phyloP scores from a whole-genome alignment of 2,113 vertebrate species.

The Bucco capensis region DNA sequence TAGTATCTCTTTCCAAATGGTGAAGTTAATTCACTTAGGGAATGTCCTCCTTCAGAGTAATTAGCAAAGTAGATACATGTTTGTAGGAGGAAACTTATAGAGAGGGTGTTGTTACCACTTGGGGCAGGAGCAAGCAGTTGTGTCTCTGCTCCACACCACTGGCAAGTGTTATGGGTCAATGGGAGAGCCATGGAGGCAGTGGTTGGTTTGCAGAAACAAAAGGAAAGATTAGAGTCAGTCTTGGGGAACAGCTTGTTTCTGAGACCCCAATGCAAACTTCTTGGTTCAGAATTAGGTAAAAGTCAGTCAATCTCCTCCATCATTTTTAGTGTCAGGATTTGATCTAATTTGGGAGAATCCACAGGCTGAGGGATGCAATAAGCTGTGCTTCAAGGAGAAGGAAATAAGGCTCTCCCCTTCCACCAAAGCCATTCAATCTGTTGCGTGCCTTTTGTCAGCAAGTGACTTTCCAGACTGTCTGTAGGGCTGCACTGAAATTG shows the following conservation, averaged over 20 bases:
- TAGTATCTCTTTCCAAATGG: background rate
- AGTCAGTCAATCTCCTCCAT: background rate
- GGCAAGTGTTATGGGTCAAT: background rate
- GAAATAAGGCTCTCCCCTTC: background rate
- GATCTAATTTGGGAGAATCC: background rate
- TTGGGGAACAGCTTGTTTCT: background rate
- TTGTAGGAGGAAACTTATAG: background rate
- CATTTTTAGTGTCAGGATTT: background rate
- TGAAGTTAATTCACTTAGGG: background rate
- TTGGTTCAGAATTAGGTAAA: background rate
- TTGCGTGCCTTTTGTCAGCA: background rate
- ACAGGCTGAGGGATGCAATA: background rate
- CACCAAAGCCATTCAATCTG: background rate
- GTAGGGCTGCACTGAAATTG: constrained; percentile 7
- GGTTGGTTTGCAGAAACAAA: background rate
- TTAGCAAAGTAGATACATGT: background rate
- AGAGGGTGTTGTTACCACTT: background rate
- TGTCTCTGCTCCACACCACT: background rate
- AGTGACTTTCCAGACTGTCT: background rate
- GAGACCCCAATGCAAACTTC: background rate
- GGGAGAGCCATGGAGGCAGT: background rate
- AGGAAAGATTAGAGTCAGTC: background rate
- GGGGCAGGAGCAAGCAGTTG: background rate
- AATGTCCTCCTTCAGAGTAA: background rate
- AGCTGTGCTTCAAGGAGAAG: background rate